These are phyloP conservation scores for Xestia ashworthii DNA, from an alignment of 2,888 invertebrate species.

Conservation along the genomic window DNA sequence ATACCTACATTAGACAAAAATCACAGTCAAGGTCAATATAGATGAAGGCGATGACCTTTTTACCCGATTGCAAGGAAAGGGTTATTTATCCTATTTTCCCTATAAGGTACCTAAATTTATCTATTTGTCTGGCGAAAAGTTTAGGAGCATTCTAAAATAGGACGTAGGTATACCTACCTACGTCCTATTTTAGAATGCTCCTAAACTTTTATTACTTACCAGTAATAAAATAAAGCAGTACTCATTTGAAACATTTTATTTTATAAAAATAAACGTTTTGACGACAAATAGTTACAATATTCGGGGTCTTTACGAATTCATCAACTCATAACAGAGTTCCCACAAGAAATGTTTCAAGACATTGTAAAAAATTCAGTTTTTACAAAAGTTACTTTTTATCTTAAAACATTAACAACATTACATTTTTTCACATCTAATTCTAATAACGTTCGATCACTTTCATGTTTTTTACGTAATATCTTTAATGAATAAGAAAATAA, in stretches of 20 bases:
- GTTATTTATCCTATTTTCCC: background rate
- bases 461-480: slow-evolving; percentile 76
- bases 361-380: slow-evolving; percentile 92
- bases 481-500: slow-evolving; percentile 88
- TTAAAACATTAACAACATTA: slow-evolving; percentile 92
- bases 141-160: background rate
- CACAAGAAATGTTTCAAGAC: slow-evolving; percentile 93
- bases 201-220: no score
- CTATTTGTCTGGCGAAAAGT: background rate
- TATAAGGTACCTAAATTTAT: no score
- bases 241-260: slow-evolving; percentile 89
- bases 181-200: no score
- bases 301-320: slow-evolving; percentile 89
- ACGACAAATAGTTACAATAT: slow-evolving; percentile 91
- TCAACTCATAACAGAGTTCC: slow-evolving; percentile 83
- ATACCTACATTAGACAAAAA: no score
- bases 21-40: background rate
- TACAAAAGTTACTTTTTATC: slow-evolving; percentile 93
- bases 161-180: no score
- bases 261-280: slow-evolving; percentile 91
- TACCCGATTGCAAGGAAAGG: background rate
- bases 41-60: background rate
- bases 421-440: slow-evolving; percentile 90
- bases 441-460: slow-evolving; percentile 90
- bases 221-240: slow-evolving; percentile 52